phyloP scores from a whole-genome alignment of 2,113 vertebrate genomes.

The Malurus alboscapulatus region DNA sequence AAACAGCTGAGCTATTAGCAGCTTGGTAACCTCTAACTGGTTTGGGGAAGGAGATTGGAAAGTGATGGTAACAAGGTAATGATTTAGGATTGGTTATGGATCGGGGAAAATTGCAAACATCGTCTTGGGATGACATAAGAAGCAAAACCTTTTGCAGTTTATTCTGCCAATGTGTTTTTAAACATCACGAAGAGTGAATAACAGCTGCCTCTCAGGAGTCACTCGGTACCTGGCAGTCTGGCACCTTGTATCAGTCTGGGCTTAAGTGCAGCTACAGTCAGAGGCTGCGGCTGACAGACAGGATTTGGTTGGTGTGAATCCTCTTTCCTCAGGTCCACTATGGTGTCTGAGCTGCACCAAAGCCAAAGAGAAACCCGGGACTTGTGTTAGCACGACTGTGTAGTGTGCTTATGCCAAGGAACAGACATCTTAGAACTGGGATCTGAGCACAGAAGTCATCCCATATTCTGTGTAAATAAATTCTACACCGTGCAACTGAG shows the following conservation, averaged over 20 bases:
- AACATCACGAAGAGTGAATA: not conserved
- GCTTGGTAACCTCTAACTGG: not conserved
- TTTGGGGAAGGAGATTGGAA: not conserved
- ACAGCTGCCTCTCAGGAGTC: not conserved
- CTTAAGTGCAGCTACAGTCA: fast-evolving
- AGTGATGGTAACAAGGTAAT: too few species aligned
- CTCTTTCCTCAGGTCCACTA: not conserved
- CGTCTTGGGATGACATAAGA: fast-evolving
- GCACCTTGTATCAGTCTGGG: not conserved
- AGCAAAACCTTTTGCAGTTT: not conserved
- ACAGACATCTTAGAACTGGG: not conserved
- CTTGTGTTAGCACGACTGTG: not conserved
- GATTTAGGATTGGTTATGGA: not conserved
- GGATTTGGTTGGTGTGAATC: fast-evolving
- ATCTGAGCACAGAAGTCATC: not conserved
- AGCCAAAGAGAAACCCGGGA: fast-evolving
- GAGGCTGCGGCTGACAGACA: not conserved
- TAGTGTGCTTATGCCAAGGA: not conserved
- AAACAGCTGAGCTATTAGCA: not conserved
- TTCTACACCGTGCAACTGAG: not conserved
- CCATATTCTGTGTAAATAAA: not conserved
- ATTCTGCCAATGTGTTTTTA: not conserved
- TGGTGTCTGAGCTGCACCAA: not conserved
- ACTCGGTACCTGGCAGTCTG: fast-evolving
- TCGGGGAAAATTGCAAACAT: not conserved